Evolutionary conservation across 2,113 vertebrate species (phyloP), one percentile per base, ranked within the genome.

Genomic region (Boleophthalmus pectinirostris): DNA sequence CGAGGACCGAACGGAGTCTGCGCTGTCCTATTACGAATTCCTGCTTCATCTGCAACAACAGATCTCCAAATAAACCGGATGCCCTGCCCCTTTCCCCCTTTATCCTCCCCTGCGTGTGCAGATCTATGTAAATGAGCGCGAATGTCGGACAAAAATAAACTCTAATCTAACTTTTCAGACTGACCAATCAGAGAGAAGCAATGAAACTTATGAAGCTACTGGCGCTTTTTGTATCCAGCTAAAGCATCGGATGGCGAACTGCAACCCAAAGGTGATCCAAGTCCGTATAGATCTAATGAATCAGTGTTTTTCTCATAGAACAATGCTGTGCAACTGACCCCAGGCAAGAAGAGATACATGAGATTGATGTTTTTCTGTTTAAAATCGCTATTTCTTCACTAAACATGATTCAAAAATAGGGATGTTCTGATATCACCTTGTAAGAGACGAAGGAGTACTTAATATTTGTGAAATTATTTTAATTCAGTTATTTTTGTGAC

Each of bases 21-120:
- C 97, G 56, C 91, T 99, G 89, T 98, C 97, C 0, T 99, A 99
- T 85, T 99, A 98, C 72, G 97, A 99, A 90, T 98, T 98, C 87
- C 94, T 99, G 57, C 95, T 99, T 67, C 97, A 99, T 85, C 85
- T 99, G 86, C 97, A 99, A 72, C 96, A 98, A 90, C 97, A 98
- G 93, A 94, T 98, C 83, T 96, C 95, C 93, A 99, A 98, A 92
- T 98, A 94, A 66, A 95, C 21, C 4, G 9, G 18, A 5, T 15
- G 15, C 4, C 54, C 11, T 1, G n/a, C 21, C 54, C 54, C 54
- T 43, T 63, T n/a, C 5, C 33, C 58, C 21, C 65, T 58, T 71
- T 11, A 7, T 54, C 51, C 51, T 21, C 67, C 49, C 75, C 14
- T 0, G 58, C 69, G 78, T 74, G 69, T 77, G 35, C 18, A 53